Percentiles rank a stretch among this genome's conserved stretches.
phyloP scores from a whole-genome alignment of 1,140 invertebrate genomes.

The Drosophila carrolli region DNA sequence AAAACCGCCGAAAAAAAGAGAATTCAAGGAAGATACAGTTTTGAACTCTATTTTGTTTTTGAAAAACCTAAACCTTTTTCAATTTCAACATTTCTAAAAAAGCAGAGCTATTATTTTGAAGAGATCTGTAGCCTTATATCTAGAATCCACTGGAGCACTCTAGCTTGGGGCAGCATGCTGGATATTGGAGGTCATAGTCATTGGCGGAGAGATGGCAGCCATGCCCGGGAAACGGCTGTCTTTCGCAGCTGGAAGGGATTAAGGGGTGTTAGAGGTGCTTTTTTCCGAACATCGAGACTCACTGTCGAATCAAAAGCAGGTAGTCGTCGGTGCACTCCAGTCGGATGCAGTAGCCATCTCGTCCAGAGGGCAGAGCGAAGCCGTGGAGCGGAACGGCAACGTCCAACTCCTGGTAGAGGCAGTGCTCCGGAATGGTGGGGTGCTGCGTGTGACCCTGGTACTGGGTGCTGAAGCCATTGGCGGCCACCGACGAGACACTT shows the following conservation, averaged over 20 bases:
- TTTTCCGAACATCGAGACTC: slow-evolving; percentile 17
- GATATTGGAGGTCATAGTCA: slow-evolving; percentile 56
- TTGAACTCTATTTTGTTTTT: no score
- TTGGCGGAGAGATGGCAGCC: slow-evolving; percentile 42
- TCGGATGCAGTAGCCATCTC: slow-evolving; percentile 41
- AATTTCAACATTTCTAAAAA: no score
- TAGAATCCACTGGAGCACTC: slow-evolving; percentile 16
- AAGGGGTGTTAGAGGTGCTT: background rate
- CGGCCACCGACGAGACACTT: background rate
- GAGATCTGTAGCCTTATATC: background rate
- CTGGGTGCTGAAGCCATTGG: slow-evolving; percentile 47
- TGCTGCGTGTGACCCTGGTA: slow-evolving; percentile 60
- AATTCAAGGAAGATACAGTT: no score
- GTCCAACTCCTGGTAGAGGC: slow-evolving; percentile 66
- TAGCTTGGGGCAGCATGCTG: slow-evolving; percentile 51
- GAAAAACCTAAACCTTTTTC: no score
- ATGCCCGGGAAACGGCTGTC: slow-evolving; percentile 20
- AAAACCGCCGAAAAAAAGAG: no score
- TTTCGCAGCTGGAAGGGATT: slow-evolving; percentile 57
- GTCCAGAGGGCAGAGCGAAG: slow-evolving; percentile 37
- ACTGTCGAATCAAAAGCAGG: slow-evolving; percentile 67
- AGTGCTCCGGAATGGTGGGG: slow-evolving; percentile 43
- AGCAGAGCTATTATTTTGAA: background rate
- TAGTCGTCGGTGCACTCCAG: slow-evolving; percentile 66
- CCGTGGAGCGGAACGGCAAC: slow-evolving; percentile 54